Percentiles rank a stretch among this genome's conserved stretches.
phyloP scores from a whole-genome alignment of 2,888 invertebrate species.

The Operophtera brumata region DNA sequence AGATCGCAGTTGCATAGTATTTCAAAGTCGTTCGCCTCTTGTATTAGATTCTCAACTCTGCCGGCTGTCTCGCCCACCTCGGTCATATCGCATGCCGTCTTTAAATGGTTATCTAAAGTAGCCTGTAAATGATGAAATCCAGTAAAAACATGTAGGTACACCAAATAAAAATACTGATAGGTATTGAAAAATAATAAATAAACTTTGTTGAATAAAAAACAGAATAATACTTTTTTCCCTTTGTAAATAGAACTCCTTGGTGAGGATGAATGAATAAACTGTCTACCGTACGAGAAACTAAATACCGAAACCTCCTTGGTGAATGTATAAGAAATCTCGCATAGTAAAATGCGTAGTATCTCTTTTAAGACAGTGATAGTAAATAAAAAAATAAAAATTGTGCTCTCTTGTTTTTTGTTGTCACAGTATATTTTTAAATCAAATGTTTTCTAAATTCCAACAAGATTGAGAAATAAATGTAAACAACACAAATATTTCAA shows the following conservation, averaged over 20 bases:
- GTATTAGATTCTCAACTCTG: constrained; percentile 88
- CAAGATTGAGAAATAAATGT: constrained; percentile 1
- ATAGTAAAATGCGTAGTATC: no score
- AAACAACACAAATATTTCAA: background rate
- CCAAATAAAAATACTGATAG: no score
- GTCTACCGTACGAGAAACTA: no score
- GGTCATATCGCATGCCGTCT: constrained; percentile 90
- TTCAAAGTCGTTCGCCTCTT: constrained; percentile 89
- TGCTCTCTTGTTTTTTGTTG: no score
- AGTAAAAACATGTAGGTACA: background rate
- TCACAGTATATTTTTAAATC: no score
- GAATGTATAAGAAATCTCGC: no score
- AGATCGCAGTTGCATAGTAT: constrained; percentile 90
- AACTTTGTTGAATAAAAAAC: no score
- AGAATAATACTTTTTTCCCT: background rate
- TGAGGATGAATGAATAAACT: background rate
- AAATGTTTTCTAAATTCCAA: background rate
- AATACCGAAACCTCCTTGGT: no score
- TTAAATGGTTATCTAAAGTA: constrained; percentile 89
- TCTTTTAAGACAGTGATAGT: no score
- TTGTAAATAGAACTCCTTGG: background rate
- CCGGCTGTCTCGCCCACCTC: constrained; percentile 94
- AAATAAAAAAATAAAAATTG: no score
- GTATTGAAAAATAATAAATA: no score
- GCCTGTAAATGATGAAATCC: constrained; percentile 53